A percentile compares a stretch with the other conserved stretches of the same genome.
Evolutionary conservation across 2,888 invertebrate genomes (phyloP).

Genomic region (Lepidocyrtinus sp.): DNA sequence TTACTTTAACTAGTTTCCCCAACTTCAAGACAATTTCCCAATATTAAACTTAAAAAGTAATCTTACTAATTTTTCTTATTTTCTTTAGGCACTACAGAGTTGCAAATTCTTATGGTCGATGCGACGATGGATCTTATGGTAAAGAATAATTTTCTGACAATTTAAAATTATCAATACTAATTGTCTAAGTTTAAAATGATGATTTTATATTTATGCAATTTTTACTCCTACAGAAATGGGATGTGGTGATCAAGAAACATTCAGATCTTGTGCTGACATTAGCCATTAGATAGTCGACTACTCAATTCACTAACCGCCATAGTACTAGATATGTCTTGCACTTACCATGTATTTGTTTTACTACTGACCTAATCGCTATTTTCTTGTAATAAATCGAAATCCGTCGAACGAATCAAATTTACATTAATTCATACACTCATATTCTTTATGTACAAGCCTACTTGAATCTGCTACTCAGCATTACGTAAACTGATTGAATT

Average conservation of each 20-base stretch:
- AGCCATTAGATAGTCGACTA: conserved; percentile 68
- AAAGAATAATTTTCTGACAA: too few species aligned
- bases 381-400: too few species aligned
- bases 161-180: too few species aligned
- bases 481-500: too few species aligned
- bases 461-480: too few species aligned
- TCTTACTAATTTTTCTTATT: background rate
- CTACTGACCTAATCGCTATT: too few species aligned
- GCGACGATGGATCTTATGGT: conserved; percentile 51
- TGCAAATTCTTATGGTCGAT: conserved; percentile 49
- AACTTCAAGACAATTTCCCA: background rate
- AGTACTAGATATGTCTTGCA: too few species aligned
- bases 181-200: background rate
- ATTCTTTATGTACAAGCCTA: too few species aligned
- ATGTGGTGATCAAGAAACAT: conserved; percentile 71
- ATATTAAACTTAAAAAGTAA: background rate
- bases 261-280: conserved; percentile 71
- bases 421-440: too few species aligned
- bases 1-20: conserved; percentile 15
- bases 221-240: conserved; percentile 70
- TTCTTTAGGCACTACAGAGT: conserved; percentile 35
- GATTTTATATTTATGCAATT: conserved; percentile 20
- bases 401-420: too few species aligned
- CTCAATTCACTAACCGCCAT: too few species aligned
- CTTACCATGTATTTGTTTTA: too few species aligned